Evolutionary conservation across 1,140 invertebrate species (phyloP).

Genomic region (Argopecten irradians): DNA sequence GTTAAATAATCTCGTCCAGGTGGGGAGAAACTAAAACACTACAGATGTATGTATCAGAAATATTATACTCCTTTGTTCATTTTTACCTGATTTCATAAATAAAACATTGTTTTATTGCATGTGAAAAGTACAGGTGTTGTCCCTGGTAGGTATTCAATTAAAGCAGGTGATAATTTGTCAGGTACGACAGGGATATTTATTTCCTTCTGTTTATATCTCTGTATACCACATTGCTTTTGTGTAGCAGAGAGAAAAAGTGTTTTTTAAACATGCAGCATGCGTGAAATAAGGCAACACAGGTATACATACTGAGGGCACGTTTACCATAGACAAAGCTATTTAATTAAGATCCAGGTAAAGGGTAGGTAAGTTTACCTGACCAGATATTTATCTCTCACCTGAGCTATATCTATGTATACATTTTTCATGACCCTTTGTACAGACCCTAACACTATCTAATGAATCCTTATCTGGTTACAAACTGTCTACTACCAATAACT

Average conservation of each 20-base stretch:
- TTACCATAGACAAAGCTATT: neutral
- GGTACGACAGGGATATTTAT: neutral
- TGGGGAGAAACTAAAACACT: neutral
- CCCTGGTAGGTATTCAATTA: neutral
- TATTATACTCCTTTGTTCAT: neutral
- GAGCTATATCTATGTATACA: neutral
- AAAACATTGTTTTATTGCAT: neutral
- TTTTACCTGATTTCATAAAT: neutral
- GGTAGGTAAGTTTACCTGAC: neutral
- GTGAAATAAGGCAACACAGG: neutral
- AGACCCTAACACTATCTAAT: neutral
- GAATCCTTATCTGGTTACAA: neutral
- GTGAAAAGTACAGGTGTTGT: slow-evolving; percentile 9
- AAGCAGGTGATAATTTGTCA: neutral
- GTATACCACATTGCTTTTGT: neutral
- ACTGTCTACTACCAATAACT: neutral
- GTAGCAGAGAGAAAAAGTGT: neutral
- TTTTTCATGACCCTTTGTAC: slow-evolving; percentile 10
- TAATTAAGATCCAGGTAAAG: slow-evolving; percentile 5
- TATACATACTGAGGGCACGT: neutral
- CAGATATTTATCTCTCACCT: slow-evolving; percentile 6
- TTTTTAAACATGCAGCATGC: neutral
- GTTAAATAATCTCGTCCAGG: neutral
- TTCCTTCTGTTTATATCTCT: neutral
- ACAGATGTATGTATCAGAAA: neutral